Evolutionary conservation across 2,113 vertebrate species (phyloP).

Genomic region (Xiphias gladius): DNA sequence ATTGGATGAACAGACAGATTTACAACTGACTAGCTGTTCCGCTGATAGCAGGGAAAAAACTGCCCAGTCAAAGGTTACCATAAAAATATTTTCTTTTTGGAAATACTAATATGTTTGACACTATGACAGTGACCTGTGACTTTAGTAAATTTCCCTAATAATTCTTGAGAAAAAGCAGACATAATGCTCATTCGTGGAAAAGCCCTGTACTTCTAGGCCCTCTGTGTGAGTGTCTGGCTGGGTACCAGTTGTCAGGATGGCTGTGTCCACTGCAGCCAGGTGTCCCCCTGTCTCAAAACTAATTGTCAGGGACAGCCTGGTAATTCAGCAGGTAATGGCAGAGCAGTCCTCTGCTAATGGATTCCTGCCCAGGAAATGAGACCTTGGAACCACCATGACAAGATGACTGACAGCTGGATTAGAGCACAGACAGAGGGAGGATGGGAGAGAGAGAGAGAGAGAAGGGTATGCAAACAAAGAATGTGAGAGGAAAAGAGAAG

Average conservation of each 20-base stretch:
- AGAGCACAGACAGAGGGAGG: slow-evolving; percentile 43
- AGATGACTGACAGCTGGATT: slow-evolving; percentile 77
- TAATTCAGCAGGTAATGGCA: slow-evolving; percentile 74
- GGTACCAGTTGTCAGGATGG: slow-evolving; percentile 43
- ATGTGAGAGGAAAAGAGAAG: not conserved
- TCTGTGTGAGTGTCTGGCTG: slow-evolving; percentile 34
- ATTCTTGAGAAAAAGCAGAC: not conserved
- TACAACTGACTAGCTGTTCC: not conserved
- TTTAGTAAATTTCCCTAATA: not conserved
- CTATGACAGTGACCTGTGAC: not conserved
- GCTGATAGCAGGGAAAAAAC: not conserved
- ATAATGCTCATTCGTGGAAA: not conserved
- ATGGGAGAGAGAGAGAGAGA: not conserved
- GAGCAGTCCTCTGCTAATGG: slow-evolving; percentile 72
- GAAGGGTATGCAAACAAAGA: slow-evolving; percentile 21
- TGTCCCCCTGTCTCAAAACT: slow-evolving; percentile 53
- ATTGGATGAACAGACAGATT: not conserved
- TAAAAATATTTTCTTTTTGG: not conserved
- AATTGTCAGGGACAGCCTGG: slow-evolving; percentile 68
- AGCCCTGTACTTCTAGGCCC: not conserved
- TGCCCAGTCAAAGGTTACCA: not conserved
- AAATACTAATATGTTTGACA: not conserved
- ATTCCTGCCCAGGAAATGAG: slow-evolving; percentile 75
- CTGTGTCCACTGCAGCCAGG: slow-evolving; percentile 36
- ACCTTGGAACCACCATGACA: slow-evolving; percentile 67